Conservation (phyloP, 2,888 invertebrate species). For the Asteroscopus sphinx region DNA sequence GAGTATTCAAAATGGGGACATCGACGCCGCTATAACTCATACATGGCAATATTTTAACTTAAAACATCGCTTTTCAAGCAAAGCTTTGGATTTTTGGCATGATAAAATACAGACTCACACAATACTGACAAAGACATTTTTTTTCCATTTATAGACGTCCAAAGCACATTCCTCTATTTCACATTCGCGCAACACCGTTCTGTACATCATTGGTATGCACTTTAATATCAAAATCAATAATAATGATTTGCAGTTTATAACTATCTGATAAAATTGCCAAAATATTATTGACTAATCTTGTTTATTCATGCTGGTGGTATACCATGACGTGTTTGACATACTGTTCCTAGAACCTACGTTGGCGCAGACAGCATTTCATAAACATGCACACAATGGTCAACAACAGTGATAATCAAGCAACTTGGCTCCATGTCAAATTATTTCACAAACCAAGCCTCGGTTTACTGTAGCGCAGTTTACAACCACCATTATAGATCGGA, state of each 20-base stretch:
- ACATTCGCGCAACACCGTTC: too few species aligned
- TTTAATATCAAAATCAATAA: constrained; percentile 2
- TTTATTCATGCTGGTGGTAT: constrained; percentile 4
- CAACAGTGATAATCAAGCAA: constrained; percentile 36
- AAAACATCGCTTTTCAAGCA: too few species aligned
- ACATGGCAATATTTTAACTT: too few species aligned
- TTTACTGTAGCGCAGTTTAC: constrained; percentile 31
- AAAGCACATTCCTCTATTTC: too few species aligned
- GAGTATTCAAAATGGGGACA: too few species aligned
- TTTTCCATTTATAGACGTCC: too few species aligned
- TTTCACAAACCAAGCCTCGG: constrained; percentile 25
- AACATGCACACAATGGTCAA: constrained; percentile 35
- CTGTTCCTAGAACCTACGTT: constrained; percentile 18
- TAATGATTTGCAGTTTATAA: constrained; percentile 7
- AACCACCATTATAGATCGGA: constrained; percentile 21
- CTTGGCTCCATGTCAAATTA: constrained; percentile 49
- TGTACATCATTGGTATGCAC: constrained; percentile 7
- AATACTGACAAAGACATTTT: too few species aligned
- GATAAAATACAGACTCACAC: too few species aligned
- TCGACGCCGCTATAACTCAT: too few species aligned
- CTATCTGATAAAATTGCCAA: too few species aligned
- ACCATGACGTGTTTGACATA: constrained; percentile 24
- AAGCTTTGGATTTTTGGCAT: too few species aligned
- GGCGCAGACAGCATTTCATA: constrained; percentile 16
- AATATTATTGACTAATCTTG: constrained; percentile 11